These are phyloP conservation scores for Mugil cephalus DNA, from an alignment of 2,113 vertebrate species.

Conservation along the genomic window DNA sequence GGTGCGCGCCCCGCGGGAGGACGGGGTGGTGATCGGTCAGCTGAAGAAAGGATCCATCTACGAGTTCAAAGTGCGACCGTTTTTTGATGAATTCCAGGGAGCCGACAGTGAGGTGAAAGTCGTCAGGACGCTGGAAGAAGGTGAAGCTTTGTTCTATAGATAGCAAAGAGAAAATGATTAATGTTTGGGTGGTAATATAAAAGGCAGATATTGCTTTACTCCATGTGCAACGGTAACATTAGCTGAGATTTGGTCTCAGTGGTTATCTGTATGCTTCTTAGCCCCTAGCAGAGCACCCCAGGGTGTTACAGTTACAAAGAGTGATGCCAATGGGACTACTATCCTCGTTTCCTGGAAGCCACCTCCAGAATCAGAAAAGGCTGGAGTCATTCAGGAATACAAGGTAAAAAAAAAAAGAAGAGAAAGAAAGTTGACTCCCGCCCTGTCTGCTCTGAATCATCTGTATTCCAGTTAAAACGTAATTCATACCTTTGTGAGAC, in stretches of 20 bases:
- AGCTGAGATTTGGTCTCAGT: conserved; percentile 1
- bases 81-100: conserved; percentile 98
- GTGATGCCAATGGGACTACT: conserved; percentile 92
- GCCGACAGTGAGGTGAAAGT: conserved; percentile 95
- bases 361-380: conserved; percentile 90
- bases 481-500: conserved; percentile 37
- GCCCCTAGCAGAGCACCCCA: conserved; percentile 93
- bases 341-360: conserved; percentile 96
- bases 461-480: conserved; percentile 31
- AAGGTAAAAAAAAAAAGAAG: conserved; percentile 85
- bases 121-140: conserved; percentile 94
- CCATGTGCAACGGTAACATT: neutral
- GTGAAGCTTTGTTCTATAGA: conserved; percentile 60
- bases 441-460: conserved; percentile 11
- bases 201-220: neutral
- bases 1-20: conserved; percentile 87
- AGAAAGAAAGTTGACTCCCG: neutral
- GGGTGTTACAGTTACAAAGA: conserved; percentile 93
- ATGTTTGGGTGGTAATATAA: neutral
- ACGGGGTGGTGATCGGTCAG: conserved; percentile 88
- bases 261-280: conserved; percentile 67
- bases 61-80: conserved; percentile 94
- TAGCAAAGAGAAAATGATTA: neutral
- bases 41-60: conserved; percentile 92
- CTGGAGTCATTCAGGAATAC: conserved; percentile 95